A percentile compares a stretch with the other conserved stretches of the same genome.
These are phyloP conservation scores for Calcarius ornatus DNA, from an alignment of 2,113 vertebrate species.

Conservation along the genomic window DNA sequence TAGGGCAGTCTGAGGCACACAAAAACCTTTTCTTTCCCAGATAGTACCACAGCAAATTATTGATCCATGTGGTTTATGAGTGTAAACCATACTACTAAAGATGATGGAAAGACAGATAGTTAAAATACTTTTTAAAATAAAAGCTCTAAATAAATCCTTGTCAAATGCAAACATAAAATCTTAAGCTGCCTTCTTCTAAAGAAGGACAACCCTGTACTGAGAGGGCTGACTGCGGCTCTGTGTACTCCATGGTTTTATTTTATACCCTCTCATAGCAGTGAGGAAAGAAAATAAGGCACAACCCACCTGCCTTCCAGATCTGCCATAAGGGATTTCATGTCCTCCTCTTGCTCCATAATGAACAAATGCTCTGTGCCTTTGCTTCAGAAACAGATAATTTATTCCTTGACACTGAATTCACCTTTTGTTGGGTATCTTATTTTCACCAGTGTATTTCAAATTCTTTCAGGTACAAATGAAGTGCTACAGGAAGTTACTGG, in stretches of 20 bases:
- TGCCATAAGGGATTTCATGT: neutral
- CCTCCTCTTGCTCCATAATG: neutral
- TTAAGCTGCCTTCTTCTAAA: neutral
- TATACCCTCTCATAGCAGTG: neutral
- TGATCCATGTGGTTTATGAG: conserved; percentile 6
- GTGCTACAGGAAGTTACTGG: neutral
- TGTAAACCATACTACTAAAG: neutral
- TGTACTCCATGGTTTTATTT: neutral
- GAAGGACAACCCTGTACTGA: neutral
- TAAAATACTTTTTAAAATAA: neutral
- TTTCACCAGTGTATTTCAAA: neutral
- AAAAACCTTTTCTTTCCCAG: neutral
- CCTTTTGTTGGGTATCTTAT: neutral
- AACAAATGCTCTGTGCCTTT: neutral
- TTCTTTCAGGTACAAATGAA: neutral
- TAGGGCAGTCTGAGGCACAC: neutral
- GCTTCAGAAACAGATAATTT: neutral
- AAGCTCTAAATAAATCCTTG: neutral
- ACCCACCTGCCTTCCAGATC: neutral
- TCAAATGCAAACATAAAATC: neutral
- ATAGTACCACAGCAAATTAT: neutral
- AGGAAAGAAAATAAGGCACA: neutral
- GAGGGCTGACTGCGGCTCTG: neutral
- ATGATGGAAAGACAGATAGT: conserved; percentile 16
- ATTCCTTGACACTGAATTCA: neutral